phyloP scores from a whole-genome alignment of 2,888 invertebrate genomes.

The Thera britannica region DNA sequence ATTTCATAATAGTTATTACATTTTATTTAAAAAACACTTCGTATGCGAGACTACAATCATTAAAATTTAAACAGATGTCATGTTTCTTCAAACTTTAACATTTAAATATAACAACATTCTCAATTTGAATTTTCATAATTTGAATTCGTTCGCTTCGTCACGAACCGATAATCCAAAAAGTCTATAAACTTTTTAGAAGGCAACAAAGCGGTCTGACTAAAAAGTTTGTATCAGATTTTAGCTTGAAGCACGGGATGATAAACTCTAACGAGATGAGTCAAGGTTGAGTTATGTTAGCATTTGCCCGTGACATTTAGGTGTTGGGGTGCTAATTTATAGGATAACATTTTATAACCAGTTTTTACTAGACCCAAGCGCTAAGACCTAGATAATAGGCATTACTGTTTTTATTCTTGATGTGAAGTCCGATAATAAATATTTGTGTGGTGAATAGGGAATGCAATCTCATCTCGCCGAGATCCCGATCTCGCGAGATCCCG shows the following conservation, averaged over 20 bases:
- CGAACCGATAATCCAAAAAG: constrained; percentile 2
- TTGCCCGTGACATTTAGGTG: constrained; percentile 38
- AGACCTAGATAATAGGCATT: neutral
- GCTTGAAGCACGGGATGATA: constrained; percentile 20
- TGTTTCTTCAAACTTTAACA: too few species aligned
- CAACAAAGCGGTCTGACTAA: constrained; percentile 29
- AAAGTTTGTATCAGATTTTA: constrained; percentile 17
- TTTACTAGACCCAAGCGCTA: constrained; percentile 22
- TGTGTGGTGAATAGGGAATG: too few species aligned
- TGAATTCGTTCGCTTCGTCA: neutral
- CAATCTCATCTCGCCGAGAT: too few species aligned
- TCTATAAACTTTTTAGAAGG: constrained; percentile 33
- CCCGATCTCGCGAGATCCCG: too few species aligned
- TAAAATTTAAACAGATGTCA: too few species aligned
- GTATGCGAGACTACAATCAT: too few species aligned
- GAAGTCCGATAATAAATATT: too few species aligned
- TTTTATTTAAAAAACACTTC: neutral
- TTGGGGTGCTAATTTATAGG: constrained; percentile 22
- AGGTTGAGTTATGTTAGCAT: constrained; percentile 18
- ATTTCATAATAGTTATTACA: neutral
- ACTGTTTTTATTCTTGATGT: neutral
- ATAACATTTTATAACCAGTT: constrained; percentile 22
- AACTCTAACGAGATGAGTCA: constrained; percentile 13
- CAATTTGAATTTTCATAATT: neutral
- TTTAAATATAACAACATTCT: neutral